phyloP scores from a whole-genome alignment of 2,113 vertebrate species.

The Antigone vipio region DNA sequence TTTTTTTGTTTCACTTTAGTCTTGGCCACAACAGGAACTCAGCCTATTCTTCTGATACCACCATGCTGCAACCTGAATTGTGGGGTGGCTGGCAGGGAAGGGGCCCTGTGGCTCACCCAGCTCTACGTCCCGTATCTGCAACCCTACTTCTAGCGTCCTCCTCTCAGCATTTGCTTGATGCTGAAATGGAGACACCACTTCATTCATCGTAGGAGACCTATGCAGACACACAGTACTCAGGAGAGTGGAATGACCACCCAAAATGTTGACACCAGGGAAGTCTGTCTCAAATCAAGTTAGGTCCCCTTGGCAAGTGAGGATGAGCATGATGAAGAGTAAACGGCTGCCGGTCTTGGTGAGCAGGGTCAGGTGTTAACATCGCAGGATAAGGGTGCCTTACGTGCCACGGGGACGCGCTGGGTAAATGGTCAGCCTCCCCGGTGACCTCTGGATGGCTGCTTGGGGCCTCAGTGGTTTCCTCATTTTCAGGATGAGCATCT shows the following conservation, averaged over 20 bases:
- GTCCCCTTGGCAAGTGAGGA: neutral
- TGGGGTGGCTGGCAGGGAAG: neutral
- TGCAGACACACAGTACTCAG: neutral
- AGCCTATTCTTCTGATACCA: neutral
- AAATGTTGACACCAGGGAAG: neutral
- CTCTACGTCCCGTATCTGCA: fast-evolving
- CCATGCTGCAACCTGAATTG: neutral
- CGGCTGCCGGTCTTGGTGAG: neutral
- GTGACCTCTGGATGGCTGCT: neutral
- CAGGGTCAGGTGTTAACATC: neutral
- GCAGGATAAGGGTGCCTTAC: neutral
- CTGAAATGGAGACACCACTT: neutral
- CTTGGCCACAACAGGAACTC: neutral
- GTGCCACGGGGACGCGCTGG: neutral
- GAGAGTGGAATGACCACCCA: neutral
- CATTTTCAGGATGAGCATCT: neutral
- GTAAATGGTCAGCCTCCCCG: neutral
- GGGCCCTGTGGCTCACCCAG: neutral
- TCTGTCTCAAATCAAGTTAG: neutral
- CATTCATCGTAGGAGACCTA: neutral
- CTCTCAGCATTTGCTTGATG: neutral
- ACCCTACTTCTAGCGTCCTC: neutral
- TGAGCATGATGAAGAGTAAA: neutral
- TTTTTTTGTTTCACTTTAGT: neutral
- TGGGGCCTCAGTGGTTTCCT: fast-evolving